Percentiles rank a stretch among this genome's conserved stretches.
These are phyloP conservation scores for Noctua comes DNA, from an alignment of 2,888 invertebrate species.

Conservation along the genomic window DNA sequence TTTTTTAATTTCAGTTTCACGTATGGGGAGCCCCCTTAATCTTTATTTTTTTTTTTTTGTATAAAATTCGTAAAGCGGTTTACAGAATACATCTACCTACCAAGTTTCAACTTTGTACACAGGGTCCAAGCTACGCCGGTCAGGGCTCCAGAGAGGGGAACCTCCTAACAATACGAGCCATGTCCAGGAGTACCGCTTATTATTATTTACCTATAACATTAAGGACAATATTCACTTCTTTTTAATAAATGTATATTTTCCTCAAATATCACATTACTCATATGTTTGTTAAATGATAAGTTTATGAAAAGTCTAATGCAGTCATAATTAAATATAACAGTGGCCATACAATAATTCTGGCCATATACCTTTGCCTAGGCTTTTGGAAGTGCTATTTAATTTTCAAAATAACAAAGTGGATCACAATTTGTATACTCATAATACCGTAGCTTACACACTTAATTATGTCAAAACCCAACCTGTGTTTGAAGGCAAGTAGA, in stretches of 20 bases:
- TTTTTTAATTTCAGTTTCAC: no score
- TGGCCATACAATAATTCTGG: not conserved
- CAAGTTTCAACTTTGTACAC: no score
- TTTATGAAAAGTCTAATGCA: conserved; percentile 13
- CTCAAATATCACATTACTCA: conserved; percentile 25
- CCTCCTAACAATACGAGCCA: no score
- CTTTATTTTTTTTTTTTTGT: no score
- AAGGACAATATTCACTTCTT: conserved; percentile 28
- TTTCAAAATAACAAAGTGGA: not conserved
- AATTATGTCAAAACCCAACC: conserved; percentile 19
- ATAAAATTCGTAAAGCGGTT: no score
- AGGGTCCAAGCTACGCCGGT: no score
- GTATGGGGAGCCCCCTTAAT: no score
- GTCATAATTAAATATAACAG: conserved; percentile 26
- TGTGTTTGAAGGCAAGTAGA: conserved; percentile 35
- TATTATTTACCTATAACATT: conserved; percentile 12
- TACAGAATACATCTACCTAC: no score
- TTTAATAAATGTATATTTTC: conserved; percentile 40
- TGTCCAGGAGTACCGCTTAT: not conserved
- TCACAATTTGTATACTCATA: not conserved
- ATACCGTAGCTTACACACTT: not conserved
- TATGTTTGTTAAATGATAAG: conserved; percentile 25
- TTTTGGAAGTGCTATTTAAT: conserved; percentile 6
- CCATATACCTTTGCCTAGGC: not conserved
- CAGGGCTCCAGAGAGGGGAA: no score